Evolutionary conservation across 2,888 invertebrate genomes (phyloP), one percentile per base, ranked within the genome.

Genomic region (Villa cingulata): DNA sequence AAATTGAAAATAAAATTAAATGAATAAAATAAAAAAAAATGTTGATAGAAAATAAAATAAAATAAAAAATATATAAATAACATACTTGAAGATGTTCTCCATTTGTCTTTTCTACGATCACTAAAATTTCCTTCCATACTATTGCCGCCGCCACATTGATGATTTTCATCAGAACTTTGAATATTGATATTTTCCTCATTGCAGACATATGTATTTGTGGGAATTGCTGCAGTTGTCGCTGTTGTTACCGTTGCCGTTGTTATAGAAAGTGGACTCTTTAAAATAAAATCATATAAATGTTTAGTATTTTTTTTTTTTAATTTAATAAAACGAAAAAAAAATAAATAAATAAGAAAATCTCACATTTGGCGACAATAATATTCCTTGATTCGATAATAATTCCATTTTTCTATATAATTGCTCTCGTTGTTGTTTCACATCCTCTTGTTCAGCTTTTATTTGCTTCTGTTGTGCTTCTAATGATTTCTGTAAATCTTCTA

Each of bases 401-500:
- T 95, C 92, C 65, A 92, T 76, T 65, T 90, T 82, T 43, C 90
- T 74, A 62, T 87, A 92, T 14, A 95, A 72, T 57, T 91, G 84
- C 59, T 95, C 94, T n/a, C 92, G 74, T 64, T 94, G 92, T 56
- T 89, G 86, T 19, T 80, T 82, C 15, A 95, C 82, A 61, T 95
- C 94, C 53, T 83, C 80, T 60, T 89, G 86, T 51, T 90, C 87
- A 0, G 77, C 77, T 42, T 66, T 66, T 12, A 68, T 62, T 52
- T 68, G 61, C 43, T 65, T 65, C 44, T 83, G 80, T 49, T 86
- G 71, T 53, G 78, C 77, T 45, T 80, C 74, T 42, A 91, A 70
- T 56, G 86, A 82, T 7, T 77, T 73, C 46, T 79, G 77, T 63
- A 86, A 78, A 53, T 82, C 82, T 38, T 80, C 78, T 39, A 87